These are phyloP conservation scores for Papilio glaucus DNA, from an alignment of 1,140 invertebrate genomes.

Conservation along the genomic window DNA sequence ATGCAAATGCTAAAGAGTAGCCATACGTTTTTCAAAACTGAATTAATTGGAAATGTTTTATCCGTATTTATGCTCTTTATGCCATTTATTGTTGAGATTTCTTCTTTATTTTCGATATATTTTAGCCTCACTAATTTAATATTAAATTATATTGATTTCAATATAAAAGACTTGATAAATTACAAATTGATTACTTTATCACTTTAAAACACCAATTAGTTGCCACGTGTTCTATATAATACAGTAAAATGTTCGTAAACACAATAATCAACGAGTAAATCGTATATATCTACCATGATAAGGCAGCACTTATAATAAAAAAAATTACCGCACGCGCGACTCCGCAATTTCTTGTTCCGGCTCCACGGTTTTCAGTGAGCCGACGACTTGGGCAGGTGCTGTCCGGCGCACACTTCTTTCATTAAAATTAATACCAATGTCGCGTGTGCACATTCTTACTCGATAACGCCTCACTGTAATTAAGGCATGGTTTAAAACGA, in stretches of 20 bases:
- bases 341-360: conserved; percentile 49
- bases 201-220: no score
- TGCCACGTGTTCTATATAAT: not conserved
- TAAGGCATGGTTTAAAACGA: conserved; percentile 76
- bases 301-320: conserved; percentile 5
- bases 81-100: conserved; percentile 25
- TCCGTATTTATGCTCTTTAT: conserved; percentile 34
- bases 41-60: conserved; percentile 45
- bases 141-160: no score
- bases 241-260: not conserved
- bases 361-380: conserved; percentile 66
- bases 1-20: conserved; percentile 43
- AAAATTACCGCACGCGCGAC: conserved; percentile 11
- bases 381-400: conserved; percentile 76
- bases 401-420: conserved; percentile 79
- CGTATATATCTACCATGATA: not conserved
- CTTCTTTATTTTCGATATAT: not conserved
- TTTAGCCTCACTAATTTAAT: no score
- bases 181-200: no score
- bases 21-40: conserved; percentile 42
- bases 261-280: not conserved
- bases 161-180: no score
- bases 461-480: conserved; percentile 80
- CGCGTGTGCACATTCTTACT: conserved; percentile 82
- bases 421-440: conserved; percentile 84